Evolutionary conservation across 2,797 vertebrate species (phyloP).

Genomic region (Hippopotamyrus pictus): DNA sequence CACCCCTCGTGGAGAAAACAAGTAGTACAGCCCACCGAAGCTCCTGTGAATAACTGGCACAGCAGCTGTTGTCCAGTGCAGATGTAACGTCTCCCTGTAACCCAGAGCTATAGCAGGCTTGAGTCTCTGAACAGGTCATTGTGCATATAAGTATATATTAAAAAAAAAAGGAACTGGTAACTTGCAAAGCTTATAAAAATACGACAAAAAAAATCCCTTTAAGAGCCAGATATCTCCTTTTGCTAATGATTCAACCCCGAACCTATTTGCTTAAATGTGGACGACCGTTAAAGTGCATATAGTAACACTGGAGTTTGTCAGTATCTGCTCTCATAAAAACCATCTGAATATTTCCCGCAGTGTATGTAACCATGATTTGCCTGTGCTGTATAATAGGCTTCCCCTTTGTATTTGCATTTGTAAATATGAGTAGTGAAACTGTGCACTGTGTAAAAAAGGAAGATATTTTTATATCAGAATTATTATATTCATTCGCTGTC

Average conservation of each 20-base stretch:
- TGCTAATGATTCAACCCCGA: background rate
- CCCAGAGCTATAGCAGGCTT: background rate
- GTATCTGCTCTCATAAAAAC: background rate
- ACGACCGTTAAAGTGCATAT: background rate
- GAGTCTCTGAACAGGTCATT: background rate
- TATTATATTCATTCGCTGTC: slow-evolving; percentile 35
- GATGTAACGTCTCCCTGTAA: background rate
- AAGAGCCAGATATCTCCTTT: background rate
- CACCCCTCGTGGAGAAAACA: background rate
- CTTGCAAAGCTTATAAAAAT: background rate
- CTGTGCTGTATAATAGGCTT: background rate
- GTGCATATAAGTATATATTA: background rate
- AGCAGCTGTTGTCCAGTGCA: background rate
- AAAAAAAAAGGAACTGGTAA: background rate
- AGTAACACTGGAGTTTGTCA: slow-evolving; percentile 11
- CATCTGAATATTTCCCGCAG: background rate
- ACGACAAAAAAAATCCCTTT: background rate
- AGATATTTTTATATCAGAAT: slow-evolving; percentile 58
- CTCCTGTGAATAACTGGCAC: background rate
- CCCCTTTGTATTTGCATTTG: slow-evolving; percentile 12
- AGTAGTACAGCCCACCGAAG: background rate
- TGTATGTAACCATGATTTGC: background rate
- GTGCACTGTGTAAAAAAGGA: slow-evolving; percentile 54
- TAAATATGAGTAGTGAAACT: slow-evolving; percentile 38
- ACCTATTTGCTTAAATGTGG: background rate